A percentile compares a stretch with the other conserved stretches of the same genome.
Conservation (phyloP, 1,140 invertebrate species). For the Drosophila busckii region DNA sequence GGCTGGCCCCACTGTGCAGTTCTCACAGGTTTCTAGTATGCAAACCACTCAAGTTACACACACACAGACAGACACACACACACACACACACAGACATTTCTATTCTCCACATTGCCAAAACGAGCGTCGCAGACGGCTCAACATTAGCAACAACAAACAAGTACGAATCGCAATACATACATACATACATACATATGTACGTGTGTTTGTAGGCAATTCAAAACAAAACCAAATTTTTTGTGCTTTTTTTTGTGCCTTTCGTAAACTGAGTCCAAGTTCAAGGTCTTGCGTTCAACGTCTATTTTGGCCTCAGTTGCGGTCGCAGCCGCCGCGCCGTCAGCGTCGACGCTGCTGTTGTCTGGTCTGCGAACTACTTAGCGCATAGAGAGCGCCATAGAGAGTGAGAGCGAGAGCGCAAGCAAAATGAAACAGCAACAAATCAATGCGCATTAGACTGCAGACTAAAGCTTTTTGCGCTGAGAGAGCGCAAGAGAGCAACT, state of each 20-base stretch:
- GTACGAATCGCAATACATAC: constrained; percentile 15
- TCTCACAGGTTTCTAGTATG: too few species aligned
- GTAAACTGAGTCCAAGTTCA: constrained; percentile 76
- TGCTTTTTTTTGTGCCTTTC: too few species aligned
- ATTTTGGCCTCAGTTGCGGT: constrained; percentile 15
- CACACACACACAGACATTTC: constrained; percentile 12
- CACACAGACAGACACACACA: background rate
- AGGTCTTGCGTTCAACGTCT: constrained; percentile 69
- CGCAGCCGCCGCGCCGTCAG: background rate
- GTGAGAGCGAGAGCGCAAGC: constrained; percentile 4
- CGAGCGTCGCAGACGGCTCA: too few species aligned
- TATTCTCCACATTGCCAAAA: too few species aligned
- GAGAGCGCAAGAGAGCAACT: constrained; percentile 4
- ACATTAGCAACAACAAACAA: too few species aligned
- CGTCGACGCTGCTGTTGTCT: background rate
- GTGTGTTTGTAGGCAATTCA: constrained; percentile 40
- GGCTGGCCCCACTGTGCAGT: too few species aligned
- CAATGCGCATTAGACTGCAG: constrained; percentile 30
- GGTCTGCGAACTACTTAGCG: constrained; percentile 11
- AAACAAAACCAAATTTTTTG: constrained; percentile 75
- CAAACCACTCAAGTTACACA: too few species aligned
- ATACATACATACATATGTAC: background rate
- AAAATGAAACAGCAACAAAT: too few species aligned
- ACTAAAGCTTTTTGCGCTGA: constrained; percentile 22
- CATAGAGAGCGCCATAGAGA: background rate